phyloP scores from a whole-genome alignment of 53 echinoderm and acorn worm genomes.

The Antedon mediterranea region DNA sequence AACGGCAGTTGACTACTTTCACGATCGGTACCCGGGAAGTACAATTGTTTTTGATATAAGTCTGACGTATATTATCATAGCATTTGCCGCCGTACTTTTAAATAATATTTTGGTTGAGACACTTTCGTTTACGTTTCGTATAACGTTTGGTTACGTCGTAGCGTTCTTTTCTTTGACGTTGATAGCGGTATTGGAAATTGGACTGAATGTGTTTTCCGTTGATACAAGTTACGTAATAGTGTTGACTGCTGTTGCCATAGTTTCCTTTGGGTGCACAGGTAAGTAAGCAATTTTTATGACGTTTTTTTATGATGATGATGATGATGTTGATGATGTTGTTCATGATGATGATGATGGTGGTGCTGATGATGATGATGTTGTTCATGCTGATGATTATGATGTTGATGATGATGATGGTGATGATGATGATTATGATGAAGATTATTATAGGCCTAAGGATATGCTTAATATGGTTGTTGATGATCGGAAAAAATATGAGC shows the following conservation, averaged over 20 bases:
- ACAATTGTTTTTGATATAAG: conserved; percentile 79
- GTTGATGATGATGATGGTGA: not conserved
- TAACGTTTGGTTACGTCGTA: conserved; percentile 51
- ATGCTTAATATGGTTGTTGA: no score
- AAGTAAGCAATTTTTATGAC: not conserved
- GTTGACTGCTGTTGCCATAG: conserved; percentile 47
- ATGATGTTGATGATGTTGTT: no score
- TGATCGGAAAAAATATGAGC: no score
- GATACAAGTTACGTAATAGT: conserved; percentile 39
- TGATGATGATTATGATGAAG: not conserved
- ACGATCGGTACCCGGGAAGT: conserved; percentile 41
- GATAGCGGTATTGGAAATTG: conserved; percentile 55
- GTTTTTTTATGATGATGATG: conserved; percentile 3
- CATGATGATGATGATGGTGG: not conserved
- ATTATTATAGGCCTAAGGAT: not conserved
- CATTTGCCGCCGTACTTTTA: conserved; percentile 46
- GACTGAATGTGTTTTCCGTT: conserved; percentile 36
- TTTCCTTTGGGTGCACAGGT: conserved; percentile 70
- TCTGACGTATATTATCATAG: conserved; percentile 55
- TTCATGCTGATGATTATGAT: not conserved
- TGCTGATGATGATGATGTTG: not conserved
- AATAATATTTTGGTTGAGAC: conserved; percentile 62
- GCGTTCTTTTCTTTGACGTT: conserved; percentile 36
- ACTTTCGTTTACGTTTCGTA: conserved; percentile 15
- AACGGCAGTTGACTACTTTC: conserved; percentile 66